These are phyloP conservation scores for Tridacna gigas DNA, from an alignment of 2,888 invertebrate genomes.

Conservation along the genomic window DNA sequence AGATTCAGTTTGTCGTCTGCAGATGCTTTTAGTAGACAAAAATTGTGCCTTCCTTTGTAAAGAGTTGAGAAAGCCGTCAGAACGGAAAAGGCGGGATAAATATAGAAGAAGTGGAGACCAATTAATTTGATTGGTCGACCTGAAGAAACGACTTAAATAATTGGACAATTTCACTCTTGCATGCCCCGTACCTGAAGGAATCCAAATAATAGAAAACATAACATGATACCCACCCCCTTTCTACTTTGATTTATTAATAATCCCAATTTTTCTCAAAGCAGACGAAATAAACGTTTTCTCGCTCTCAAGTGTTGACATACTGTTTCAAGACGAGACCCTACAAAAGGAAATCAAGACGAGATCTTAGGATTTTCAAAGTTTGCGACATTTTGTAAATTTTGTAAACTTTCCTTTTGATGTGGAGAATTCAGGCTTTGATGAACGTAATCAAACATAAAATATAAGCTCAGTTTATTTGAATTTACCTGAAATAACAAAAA, in stretches of 20 bases:
- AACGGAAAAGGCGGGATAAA: too few species aligned
- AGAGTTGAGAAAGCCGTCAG: too few species aligned
- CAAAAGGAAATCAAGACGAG: slow-evolving; percentile 1
- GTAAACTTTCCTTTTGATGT: slow-evolving; percentile 19
- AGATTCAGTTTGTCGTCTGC: too few species aligned
- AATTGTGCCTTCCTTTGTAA: too few species aligned
- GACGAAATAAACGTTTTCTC: slow-evolving; percentile 6
- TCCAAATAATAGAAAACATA: slow-evolving; percentile 3
- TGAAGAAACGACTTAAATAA: too few species aligned
- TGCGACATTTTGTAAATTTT: slow-evolving; percentile 13
- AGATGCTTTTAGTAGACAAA: too few species aligned
- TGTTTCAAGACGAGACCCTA: slow-evolving; percentile 18
- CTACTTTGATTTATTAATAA: slow-evolving; percentile 21
- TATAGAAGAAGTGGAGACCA: too few species aligned
- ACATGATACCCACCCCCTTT: slow-evolving; percentile 16
- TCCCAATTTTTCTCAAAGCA: slow-evolving; percentile 10
- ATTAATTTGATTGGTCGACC: too few species aligned
- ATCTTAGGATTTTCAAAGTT: slow-evolving; percentile 17
- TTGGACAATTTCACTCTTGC: too few species aligned
- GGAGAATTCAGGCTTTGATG: not conserved
- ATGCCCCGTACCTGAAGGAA: not conserved
- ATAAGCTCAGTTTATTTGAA: not conserved
- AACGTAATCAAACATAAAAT: not conserved
- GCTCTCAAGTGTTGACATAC: slow-evolving; percentile 16
- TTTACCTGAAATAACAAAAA: too few species aligned